Evolutionary conservation across 2,113 vertebrate species (phyloP).

Genomic region (Ahaetulla prasina): DNA sequence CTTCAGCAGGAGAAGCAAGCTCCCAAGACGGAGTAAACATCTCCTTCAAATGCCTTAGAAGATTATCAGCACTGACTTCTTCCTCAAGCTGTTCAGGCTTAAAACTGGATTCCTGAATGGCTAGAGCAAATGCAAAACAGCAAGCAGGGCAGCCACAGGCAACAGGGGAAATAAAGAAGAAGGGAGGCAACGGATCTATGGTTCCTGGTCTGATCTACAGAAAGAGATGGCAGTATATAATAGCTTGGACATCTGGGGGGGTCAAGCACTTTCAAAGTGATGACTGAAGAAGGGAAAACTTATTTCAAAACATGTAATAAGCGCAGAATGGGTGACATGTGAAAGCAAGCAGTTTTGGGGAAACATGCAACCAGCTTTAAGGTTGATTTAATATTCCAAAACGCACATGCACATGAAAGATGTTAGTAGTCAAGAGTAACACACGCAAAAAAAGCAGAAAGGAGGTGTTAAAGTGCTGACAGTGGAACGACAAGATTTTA

Average conservation of each 20-base stretch:
- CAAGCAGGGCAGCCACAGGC: slow-evolving; percentile 43
- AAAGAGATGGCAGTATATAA: background rate
- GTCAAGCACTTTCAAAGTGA: background rate
- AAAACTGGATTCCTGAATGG: slow-evolving; percentile 64
- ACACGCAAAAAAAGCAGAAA: background rate
- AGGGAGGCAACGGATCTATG: background rate
- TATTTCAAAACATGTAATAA: background rate
- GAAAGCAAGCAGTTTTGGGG: background rate
- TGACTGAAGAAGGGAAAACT: too few relatives aligned
- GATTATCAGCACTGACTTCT: slow-evolving; percentile 72
- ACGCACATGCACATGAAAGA: background rate
- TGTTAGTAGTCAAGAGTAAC: background rate
- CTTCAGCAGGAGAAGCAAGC: slow-evolving; percentile 71
- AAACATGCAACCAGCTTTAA: background rate
- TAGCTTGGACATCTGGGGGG: background rate
- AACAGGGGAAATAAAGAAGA: slow-evolving; percentile 2
- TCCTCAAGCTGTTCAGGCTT: slow-evolving; percentile 65
- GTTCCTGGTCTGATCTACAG: background rate
- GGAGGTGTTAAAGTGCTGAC: background rate
- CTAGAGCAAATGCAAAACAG: slow-evolving; percentile 58
- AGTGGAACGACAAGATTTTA: background rate
- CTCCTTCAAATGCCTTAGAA: slow-evolving; percentile 77
- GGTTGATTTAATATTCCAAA: background rate
- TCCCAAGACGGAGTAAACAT: slow-evolving; percentile 79
- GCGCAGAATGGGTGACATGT: background rate